Percentiles rank a stretch among this genome's conserved stretches.
phyloP scores from a whole-genome alignment of 2,888 invertebrate genomes.

The Ethmia dodecea region DNA sequence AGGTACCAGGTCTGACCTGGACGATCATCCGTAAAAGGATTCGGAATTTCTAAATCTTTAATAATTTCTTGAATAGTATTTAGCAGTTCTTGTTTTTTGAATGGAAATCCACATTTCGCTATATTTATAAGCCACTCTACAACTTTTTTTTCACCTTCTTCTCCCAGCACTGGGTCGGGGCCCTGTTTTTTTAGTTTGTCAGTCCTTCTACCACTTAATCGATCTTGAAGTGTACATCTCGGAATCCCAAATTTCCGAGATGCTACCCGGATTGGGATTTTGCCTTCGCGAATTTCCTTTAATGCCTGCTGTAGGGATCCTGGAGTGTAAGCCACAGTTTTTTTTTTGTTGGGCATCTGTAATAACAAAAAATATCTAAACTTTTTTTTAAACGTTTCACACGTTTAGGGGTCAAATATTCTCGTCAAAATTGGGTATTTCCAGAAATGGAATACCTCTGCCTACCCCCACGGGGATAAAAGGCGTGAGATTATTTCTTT shows the following conservation, averaged over 20 bases:
- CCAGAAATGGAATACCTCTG: no score
- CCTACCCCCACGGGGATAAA: no score
- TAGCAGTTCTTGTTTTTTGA: slow-evolving; percentile 26
- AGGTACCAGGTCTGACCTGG: slow-evolving; percentile 18
- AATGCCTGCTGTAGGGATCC: not conserved
- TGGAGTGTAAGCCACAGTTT: not conserved
- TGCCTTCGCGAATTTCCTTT: not conserved
- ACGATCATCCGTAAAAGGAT: slow-evolving; percentile 17
- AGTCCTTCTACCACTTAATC: slow-evolving; percentile 6
- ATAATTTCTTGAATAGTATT: slow-evolving; percentile 26
- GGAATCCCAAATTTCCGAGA: slow-evolving; percentile 1
- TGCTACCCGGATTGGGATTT: not conserved
- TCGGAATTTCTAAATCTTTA: slow-evolving; percentile 6
- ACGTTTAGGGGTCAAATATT: no score
- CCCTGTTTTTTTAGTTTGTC: slow-evolving; percentile 23
- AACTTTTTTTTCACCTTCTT: slow-evolving; percentile 24
- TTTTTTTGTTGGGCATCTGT: no score
- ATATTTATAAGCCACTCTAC: slow-evolving; percentile 26
- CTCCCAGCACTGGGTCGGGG: slow-evolving; percentile 23
- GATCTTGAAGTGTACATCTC: not conserved
- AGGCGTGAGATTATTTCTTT: no score
- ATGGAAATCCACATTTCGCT: slow-evolving; percentile 32
- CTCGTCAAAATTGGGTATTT: no score
- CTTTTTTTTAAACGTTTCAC: no score
- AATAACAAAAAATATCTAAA: no score